A percentile compares a stretch with the other conserved stretches of the same genome.
Evolutionary conservation across 2,888 invertebrate species (phyloP).

Genomic region (Tigriopus californicus): DNA sequence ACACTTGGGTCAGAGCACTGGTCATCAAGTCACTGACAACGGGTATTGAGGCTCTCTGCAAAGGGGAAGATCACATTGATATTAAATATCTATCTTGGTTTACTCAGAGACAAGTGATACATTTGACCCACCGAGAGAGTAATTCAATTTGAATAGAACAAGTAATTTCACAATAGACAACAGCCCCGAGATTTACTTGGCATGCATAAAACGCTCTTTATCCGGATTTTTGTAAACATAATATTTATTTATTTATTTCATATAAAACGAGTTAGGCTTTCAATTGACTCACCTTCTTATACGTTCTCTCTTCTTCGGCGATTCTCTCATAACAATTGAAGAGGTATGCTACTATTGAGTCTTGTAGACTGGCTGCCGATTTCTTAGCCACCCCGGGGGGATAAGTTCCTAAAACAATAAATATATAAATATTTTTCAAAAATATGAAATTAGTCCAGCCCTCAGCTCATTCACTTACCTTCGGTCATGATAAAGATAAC

Average conservation of each 20-base stretch:
- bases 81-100: background rate
- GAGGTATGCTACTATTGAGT: conserved; percentile 31
- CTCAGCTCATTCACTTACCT: conserved; percentile 15
- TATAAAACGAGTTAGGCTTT: too few species aligned
- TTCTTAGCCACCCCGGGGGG: background rate
- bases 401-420: background rate
- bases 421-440: too few species aligned
- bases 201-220: too few species aligned
- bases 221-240: too few species aligned
- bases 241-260: too few species aligned
- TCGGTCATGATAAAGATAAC: conserved; percentile 22
- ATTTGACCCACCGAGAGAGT: too few species aligned
- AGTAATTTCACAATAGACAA: too few species aligned
- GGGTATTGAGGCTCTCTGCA: conserved; percentile 26
- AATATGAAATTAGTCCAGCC: too few species aligned
- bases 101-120: too few species aligned
- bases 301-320: conserved; percentile 48
- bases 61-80: conserved; percentile 10
- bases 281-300: conserved; percentile 42
- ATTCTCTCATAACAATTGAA: conserved; percentile 49
- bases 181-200: too few species aligned
- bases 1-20: conserved; percentile 38
- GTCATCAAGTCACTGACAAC: conserved; percentile 47
- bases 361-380: background rate
- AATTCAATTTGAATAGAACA: too few species aligned